Evolutionary conservation across 2,888 invertebrate species (phyloP), one percentile per base, ranked within the genome.

Genomic region (Pristionchus japonicus): DNA sequence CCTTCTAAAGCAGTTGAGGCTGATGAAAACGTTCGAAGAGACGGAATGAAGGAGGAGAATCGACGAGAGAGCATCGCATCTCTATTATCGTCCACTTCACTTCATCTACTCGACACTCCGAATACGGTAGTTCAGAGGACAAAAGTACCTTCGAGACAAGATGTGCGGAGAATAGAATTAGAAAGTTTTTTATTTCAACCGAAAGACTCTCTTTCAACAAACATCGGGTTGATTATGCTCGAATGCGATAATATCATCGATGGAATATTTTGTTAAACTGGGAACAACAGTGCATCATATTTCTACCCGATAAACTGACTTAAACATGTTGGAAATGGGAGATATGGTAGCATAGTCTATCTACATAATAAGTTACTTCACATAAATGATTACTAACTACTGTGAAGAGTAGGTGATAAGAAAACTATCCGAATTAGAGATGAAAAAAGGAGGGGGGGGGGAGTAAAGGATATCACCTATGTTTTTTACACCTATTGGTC

Each of bases 1-100:
- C 34, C 83, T 52, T 83, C 31, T 27, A 83, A 9, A 15, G 83
- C 15, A 17, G 83, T 47, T 7, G 6, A 17, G 11, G 40, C 47
- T 17, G 80, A 47, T 40, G 80, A 80, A 27, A 43, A 80, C n/a
- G n/a, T 47, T n/a, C 43, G 80, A 15, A 47, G n/a, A 80, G 47
- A 27, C 3, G 43, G n/a, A 43, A 80, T 15, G 13, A 80, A n/a
- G 40, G 7, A 13, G 20, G 27, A 2, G 6, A 80, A 27, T n/a
- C 80, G 80, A 47, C 43, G 80, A n/a, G 80, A 80, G 23, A 80
- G 47, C 80, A 80, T 80, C 47, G 17, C 80, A 40, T 80, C 40
- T 74, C 64, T 64, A 17, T 13, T n/a, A 57, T n/a, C n/a, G n/a
- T 57, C 6, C 17, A 23, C 61, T 27, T 61, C 27, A 61, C n/a